Evolutionary conservation across 1,140 invertebrate species (phyloP).

Genomic region (Drosophila miranda): DNA sequence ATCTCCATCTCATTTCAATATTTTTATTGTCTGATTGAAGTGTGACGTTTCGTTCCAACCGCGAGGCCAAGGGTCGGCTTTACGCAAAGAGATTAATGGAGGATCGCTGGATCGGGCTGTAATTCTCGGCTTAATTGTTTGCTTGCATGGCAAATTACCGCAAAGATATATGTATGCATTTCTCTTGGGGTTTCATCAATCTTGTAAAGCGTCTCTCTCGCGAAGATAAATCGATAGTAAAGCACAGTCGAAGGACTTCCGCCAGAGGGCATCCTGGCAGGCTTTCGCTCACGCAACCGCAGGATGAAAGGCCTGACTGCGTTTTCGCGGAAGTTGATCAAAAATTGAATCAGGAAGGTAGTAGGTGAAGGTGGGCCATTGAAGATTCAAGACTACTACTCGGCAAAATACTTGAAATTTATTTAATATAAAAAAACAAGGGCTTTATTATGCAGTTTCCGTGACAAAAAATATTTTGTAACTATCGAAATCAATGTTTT

Average conservation of each 20-base stretch:
- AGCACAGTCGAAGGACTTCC: conserved; percentile 32
- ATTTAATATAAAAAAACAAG: too few relatives aligned
- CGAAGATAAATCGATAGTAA: conserved; percentile 37
- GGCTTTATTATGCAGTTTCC: too few relatives aligned
- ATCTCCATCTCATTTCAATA: conserved; percentile 63
- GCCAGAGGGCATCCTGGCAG: conserved; percentile 5
- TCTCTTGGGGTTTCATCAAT: conserved; percentile 38
- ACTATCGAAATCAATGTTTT: too few relatives aligned
- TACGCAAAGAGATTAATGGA: conserved; percentile 74
- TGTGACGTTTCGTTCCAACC: conserved; percentile 53
- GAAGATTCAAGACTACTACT: too few relatives aligned
- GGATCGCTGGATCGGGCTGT: neutral
- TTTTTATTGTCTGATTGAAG: conserved; percentile 79
- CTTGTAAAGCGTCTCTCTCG: conserved; percentile 36
- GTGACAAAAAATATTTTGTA: too few relatives aligned
- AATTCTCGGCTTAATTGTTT: conserved; percentile 64
- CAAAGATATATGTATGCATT: conserved; percentile 13
- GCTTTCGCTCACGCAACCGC: neutral
- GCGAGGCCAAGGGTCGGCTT: conserved; percentile 34
- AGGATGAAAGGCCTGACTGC: too few relatives aligned
- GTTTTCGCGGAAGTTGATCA: too few relatives aligned
- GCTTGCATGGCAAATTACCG: conserved; percentile 52
- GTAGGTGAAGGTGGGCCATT: too few relatives aligned
- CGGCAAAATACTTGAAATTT: too few relatives aligned
- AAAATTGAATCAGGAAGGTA: too few relatives aligned